A percentile compares a stretch with the other conserved stretches of the same genome.
Conservation (phyloP, 2,888 invertebrate genomes). For the Idaea straminata region DNA sequence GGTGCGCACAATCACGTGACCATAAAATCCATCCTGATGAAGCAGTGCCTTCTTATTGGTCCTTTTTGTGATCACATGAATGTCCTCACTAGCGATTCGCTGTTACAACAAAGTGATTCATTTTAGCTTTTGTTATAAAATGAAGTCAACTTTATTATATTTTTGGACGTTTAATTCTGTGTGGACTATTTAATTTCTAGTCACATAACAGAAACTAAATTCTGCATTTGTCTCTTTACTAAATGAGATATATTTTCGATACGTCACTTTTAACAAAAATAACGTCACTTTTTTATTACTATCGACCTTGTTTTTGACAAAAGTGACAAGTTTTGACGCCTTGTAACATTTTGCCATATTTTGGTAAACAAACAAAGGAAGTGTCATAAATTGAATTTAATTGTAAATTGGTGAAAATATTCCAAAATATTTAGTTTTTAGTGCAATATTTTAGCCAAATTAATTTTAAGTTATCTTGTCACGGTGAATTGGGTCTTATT, state of each 20-base stretch:
- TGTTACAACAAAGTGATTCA: slow-evolving; percentile 5
- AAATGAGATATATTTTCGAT: background rate
- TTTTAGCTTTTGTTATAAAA: slow-evolving; percentile 14
- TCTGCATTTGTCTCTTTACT: background rate
- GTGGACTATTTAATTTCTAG: slow-evolving; percentile 13
- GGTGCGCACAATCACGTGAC: too few species aligned
- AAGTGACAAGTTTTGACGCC: background rate
- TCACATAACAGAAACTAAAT: slow-evolving; percentile 6
- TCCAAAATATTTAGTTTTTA: slow-evolving; percentile 41
- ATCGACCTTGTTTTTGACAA: slow-evolving; percentile 9
- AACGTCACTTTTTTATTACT: background rate
- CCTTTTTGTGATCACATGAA: too few species aligned
- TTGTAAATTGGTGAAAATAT: slow-evolving; percentile 25
- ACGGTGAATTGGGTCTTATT: slow-evolving; percentile 5
- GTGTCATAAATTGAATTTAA: slow-evolving; percentile 32
- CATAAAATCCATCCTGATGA: too few species aligned
- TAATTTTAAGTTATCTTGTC: slow-evolving; percentile 26
- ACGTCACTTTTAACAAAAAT: too few species aligned
- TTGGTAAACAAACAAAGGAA: background rate
- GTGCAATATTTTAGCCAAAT: slow-evolving; percentile 68
- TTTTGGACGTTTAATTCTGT: slow-evolving; percentile 5
- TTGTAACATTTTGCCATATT: slow-evolving; percentile 3
- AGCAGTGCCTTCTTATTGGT: too few species aligned
- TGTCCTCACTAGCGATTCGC: too few species aligned
- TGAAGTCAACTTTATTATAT: slow-evolving; percentile 8